These are phyloP conservation scores for Mythimna loreyi DNA, from an alignment of 2,888 invertebrate genomes.

Conservation along the genomic window DNA sequence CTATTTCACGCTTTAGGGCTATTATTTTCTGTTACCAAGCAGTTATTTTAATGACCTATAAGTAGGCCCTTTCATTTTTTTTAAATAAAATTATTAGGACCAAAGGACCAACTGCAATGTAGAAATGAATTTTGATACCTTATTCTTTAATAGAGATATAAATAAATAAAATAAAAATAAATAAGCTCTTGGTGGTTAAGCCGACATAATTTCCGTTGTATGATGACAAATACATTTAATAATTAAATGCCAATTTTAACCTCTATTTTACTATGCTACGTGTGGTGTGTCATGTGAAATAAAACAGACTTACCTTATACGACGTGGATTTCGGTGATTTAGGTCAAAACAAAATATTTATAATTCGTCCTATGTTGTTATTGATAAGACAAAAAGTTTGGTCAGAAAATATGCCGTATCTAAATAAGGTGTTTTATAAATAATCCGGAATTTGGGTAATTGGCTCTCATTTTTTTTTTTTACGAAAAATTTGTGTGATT, in stretches of 20 bases:
- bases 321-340: constrained; percentile 4
- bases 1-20: constrained; percentile 47
- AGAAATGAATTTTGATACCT: background rate
- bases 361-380: constrained; percentile 4
- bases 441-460: constrained; percentile 31
- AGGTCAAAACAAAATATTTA: constrained; percentile 29
- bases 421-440: constrained; percentile 40
- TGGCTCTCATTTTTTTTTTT: constrained; percentile 13
- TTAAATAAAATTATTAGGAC: too few species aligned
- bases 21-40: constrained; percentile 28
- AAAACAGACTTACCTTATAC: constrained; percentile 18
- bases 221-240: constrained; percentile 10
- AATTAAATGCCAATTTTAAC: constrained; percentile 15
- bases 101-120: background rate
- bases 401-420: constrained; percentile 14
- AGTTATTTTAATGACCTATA: background rate
- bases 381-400: constrained; percentile 23
- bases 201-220: constrained; percentile 10
- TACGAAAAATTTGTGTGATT: constrained; percentile 24
- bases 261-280: background rate
- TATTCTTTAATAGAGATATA: background rate
- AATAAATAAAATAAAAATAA: too few species aligned
- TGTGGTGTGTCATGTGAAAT: constrained; percentile 18
- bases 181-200: background rate
- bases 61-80: background rate